Conservation (phyloP, 2,888 invertebrate species). For the Dolichopus griseipennis region DNA sequence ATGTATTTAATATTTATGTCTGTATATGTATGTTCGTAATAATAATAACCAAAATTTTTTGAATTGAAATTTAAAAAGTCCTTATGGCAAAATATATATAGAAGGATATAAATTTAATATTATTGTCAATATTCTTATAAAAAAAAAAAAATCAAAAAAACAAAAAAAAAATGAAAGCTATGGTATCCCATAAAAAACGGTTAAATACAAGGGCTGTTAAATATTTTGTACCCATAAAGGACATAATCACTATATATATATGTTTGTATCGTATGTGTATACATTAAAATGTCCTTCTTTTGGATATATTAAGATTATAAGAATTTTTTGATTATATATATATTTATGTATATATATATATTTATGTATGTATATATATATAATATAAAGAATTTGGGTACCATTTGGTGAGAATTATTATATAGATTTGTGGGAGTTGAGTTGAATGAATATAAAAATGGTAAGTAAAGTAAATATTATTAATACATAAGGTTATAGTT, state of each 20-base stretch:
- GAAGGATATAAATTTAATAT: not conserved
- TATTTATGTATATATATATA: not conserved
- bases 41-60: not conserved
- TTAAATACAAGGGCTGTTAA: not conserved
- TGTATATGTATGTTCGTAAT: not conserved
- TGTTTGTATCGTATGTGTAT: not conserved
- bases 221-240: not conserved
- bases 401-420: not conserved
- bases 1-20: no score
- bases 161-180: no score
- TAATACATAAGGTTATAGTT: no score
- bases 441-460: no score
- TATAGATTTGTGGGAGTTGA: not conserved
- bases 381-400: not conserved
- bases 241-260: not conserved
- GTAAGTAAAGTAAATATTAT: no score
- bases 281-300: not conserved
- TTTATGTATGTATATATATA: not conserved
- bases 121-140: not conserved
- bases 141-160: no score
- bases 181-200: not conserved
- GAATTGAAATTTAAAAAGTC: conserved; percentile 6
- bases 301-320: not conserved
- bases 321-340: no score
- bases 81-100: not conserved